Evolutionary conservation across 2,797 vertebrate species (phyloP), one percentile per base, ranked within the genome.

Genomic region (Myotis myotis): DNA sequence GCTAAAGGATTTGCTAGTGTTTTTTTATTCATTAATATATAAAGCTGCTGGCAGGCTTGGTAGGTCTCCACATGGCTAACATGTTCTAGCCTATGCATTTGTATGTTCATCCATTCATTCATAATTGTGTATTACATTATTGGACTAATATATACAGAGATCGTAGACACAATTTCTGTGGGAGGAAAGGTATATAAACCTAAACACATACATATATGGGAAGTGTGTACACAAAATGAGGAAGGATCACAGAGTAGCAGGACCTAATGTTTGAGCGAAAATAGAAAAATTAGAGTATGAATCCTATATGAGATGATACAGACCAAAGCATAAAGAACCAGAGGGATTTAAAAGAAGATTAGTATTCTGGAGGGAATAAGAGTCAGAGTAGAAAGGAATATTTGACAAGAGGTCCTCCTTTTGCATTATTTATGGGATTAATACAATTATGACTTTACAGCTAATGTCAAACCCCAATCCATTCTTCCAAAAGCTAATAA

Each of bases 401-500:
- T 93, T 89, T 87, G 28, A 80, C 33, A 83, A 79, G 57, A 83
- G 6, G 33, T 75, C 9, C 13, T 62, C 38, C 44, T 8, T 89
- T 91, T 78, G 6, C 33, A 57, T 87, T 95, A 64, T 28, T 91
- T 93, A 81, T 4, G 55, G 10, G 36, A 82, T 66, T 74, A 83
- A 62, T 68, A 87, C 3, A 79, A 89, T 82, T 82, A 88, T 53
- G 75, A 83, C 3, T 82, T 89, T 75, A 68, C 6, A 47, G 75
- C 6, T 97, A 41, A 71, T 79, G 30, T 93, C 81, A 95, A 66
- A 44, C 60, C 9, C 8, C 23, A 89, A 33, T 38, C n/a, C 28
- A 41, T 87, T 93, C 19, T 51, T 44, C 17, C 33, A 28, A 64
- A 92, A 84, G 23, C 38, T 80, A 95, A 95, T 93, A 68, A 57